Percentiles rank a stretch among this genome's conserved stretches.
phyloP scores from a whole-genome alignment of 2,888 invertebrate genomes.

The Cotesia congregata region DNA sequence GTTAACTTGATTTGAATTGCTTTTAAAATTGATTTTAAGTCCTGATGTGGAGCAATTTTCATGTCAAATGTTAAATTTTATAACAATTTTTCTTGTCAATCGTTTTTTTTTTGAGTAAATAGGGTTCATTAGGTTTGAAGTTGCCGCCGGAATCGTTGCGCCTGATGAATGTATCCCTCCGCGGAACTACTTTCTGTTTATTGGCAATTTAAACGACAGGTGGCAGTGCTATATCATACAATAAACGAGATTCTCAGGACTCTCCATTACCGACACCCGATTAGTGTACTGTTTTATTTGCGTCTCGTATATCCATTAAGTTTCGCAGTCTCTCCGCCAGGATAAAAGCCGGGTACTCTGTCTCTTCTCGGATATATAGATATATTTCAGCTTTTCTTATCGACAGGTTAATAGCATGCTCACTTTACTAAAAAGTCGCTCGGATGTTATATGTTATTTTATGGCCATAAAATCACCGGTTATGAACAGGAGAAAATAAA shows the following conservation, averaged over 20 bases:
- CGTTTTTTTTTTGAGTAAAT: slow-evolving; percentile 8
- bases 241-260: slow-evolving; percentile 44
- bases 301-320: slow-evolving; percentile 59
- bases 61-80: background rate
- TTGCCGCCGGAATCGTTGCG: slow-evolving; percentile 22
- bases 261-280: slow-evolving; percentile 66
- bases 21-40: slow-evolving; percentile 29
- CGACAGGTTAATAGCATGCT: slow-evolving; percentile 56
- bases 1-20: slow-evolving; percentile 14
- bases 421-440: slow-evolving; percentile 9
- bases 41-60: background rate
- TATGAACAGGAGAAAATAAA: background rate
- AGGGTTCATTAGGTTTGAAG: background rate
- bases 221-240: slow-evolving; percentile 60
- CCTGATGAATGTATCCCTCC: slow-evolving; percentile 52
- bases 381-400: slow-evolving; percentile 69
- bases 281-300: slow-evolving; percentile 57
- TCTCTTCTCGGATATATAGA: slow-evolving; percentile 56
- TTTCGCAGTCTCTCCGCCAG: slow-evolving; percentile 59
- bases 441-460: background rate
- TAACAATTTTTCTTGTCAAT: background rate
- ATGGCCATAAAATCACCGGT: slow-evolving; percentile 9
- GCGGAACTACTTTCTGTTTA: slow-evolving; percentile 56
- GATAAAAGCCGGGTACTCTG: slow-evolving; percentile 48
- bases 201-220: slow-evolving; percentile 55